Conservation (phyloP, 2,113 vertebrate genomes). For the Enhydra lutris region DNA sequence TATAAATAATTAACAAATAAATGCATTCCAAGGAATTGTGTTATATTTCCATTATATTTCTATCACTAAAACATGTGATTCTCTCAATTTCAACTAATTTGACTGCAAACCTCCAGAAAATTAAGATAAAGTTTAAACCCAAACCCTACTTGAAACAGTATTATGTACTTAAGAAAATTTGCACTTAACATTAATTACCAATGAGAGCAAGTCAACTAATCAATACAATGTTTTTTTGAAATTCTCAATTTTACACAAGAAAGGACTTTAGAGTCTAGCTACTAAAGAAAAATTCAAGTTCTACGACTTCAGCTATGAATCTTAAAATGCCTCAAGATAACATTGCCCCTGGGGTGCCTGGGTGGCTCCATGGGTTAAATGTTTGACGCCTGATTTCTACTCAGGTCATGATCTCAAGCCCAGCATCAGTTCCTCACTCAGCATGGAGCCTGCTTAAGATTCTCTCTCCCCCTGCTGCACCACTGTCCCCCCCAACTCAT, state of each 20-base stretch:
- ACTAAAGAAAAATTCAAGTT: background rate
- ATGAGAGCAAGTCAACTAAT: background rate
- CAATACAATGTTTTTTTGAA: background rate
- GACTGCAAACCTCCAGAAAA: background rate
- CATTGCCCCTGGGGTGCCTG: background rate
- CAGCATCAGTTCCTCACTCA: background rate
- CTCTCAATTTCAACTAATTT: background rate
- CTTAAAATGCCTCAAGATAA: background rate
- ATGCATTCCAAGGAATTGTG: background rate
- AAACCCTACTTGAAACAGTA: background rate
- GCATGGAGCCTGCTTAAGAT: background rate
- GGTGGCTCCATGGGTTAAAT: background rate
- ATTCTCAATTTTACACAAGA: background rate
- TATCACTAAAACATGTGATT: background rate
- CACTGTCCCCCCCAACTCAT: background rate
- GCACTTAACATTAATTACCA: background rate
- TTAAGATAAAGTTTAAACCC: background rate
- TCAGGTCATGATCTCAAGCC: background rate
- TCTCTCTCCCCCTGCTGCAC: background rate
- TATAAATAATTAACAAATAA: background rate
- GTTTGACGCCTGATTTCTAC: background rate
- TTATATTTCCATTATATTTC: background rate
- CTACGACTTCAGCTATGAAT: background rate
- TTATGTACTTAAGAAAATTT: background rate
- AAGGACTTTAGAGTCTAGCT: background rate